A percentile compares a stretch with the other conserved stretches of the same genome.
Evolutionary conservation across 2,797 vertebrate genomes (phyloP).

Genomic region (Argyrosomus regius): DNA sequence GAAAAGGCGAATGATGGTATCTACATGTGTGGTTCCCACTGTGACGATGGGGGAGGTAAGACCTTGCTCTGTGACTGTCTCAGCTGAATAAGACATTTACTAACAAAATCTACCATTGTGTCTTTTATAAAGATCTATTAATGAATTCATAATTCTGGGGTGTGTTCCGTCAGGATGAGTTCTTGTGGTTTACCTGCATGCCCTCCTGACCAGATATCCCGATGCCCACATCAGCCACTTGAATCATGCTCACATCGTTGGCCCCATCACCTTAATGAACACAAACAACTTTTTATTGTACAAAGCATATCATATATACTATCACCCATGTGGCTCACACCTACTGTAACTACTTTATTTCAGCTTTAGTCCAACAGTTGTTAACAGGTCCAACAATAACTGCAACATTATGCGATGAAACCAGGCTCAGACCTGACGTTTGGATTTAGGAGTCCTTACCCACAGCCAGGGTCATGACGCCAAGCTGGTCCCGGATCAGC

Average conservation of each 20-base stretch:
- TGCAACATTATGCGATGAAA: background rate
- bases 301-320: background rate
- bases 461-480: constrained; percentile 92
- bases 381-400: background rate
- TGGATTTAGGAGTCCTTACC: constrained; percentile 81
- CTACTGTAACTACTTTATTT: background rate
- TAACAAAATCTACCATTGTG: background rate
- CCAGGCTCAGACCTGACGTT: background rate
- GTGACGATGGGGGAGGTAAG: too few relatives aligned
- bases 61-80: background rate
- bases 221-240: constrained; percentile 92
- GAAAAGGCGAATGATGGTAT: too few relatives aligned
- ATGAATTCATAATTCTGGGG: too few relatives aligned
- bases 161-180: background rate
- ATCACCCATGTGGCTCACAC: background rate
- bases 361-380: background rate
- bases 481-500: constrained; percentile 87
- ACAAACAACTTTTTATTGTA: background rate
- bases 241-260: constrained; percentile 99
- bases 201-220: constrained; percentile 97
- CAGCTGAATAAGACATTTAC: background rate
- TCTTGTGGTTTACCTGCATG: constrained; percentile 90
- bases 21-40: too few relatives aligned
- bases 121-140: background rate
- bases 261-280: constrained; percentile 92